phyloP scores from a whole-genome alignment of 2,113 vertebrate species.

The Lontra canadensis region DNA sequence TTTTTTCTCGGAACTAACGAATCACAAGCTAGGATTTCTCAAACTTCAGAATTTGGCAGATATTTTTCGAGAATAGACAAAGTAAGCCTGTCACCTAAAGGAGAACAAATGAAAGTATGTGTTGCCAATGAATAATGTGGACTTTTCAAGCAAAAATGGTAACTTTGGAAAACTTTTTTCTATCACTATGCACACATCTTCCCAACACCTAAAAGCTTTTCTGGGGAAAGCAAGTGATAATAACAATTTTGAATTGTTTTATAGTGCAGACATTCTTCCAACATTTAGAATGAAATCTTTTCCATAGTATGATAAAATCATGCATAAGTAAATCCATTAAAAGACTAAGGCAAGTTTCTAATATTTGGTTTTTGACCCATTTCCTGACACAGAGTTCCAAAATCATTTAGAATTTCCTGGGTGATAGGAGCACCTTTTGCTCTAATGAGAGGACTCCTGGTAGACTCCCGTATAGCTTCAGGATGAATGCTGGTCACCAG shows the following conservation, averaged over 20 bases:
- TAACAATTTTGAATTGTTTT: background rate
- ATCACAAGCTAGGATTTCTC: background rate
- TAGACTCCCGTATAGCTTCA: background rate
- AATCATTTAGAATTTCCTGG: background rate
- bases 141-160: conserved; percentile 17
- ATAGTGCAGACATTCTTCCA: background rate
- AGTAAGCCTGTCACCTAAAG: background rate
- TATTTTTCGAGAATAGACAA: background rate
- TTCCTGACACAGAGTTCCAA: background rate
- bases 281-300: background rate
- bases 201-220: background rate
- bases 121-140: background rate
- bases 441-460: background rate
- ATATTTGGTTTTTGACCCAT: background rate
- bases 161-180: background rate
- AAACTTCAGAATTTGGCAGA: background rate
- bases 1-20: background rate
- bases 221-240: background rate
- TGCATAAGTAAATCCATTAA: background rate
- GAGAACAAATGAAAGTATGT: conserved; percentile 5
- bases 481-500: background rate
- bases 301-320: background rate
- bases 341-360: background rate
- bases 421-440: background rate
- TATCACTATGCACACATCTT: background rate